Percentiles rank a stretch among this genome's conserved stretches.
Conservation (phyloP, 1,140 invertebrate genomes). For the Gryon sp. region DNA sequence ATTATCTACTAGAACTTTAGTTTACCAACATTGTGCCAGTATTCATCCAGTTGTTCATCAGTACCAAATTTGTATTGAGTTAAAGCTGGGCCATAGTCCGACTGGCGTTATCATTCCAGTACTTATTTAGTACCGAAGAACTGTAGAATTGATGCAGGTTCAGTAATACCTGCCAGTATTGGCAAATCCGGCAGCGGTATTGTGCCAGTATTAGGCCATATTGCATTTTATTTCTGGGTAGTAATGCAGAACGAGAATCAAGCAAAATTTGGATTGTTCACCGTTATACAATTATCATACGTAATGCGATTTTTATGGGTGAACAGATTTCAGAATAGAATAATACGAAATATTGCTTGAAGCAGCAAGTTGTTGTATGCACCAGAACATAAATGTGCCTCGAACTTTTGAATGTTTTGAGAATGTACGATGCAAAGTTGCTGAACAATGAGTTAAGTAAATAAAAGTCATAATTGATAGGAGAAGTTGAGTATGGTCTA, state of each 20-base stretch:
- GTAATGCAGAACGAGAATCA: not conserved
- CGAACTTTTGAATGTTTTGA: constrained; percentile 13
- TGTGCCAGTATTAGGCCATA: no score
- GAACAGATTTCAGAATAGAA: constrained; percentile 31
- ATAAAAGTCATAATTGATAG: constrained; percentile 25
- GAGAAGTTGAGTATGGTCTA: constrained; percentile 7
- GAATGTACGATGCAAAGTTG: constrained; percentile 11
- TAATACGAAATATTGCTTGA: constrained; percentile 26
- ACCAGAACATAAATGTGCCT: constrained; percentile 11
- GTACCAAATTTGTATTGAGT: no score
- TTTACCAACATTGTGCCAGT: no score
- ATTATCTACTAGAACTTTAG: no score
- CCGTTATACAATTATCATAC: constrained; percentile 25
- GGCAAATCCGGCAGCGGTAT: no score
- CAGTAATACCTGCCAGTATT: no score
- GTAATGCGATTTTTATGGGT: constrained; percentile 28
- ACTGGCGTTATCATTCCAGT: no score
- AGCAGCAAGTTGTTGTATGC: constrained; percentile 5
- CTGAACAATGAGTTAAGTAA: constrained; percentile 21
- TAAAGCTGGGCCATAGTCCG: no score
- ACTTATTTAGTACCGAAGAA: no score
- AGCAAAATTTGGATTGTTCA: constrained; percentile 7
- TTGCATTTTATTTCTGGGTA: no score
- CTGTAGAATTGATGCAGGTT: no score
- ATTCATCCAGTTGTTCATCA: no score